Percentiles rank a stretch among this genome's conserved stretches.
These are phyloP conservation scores for Cryptomyrus ogoouensis DNA, from an alignment of 2,113 vertebrate genomes.

Conservation along the genomic window DNA sequence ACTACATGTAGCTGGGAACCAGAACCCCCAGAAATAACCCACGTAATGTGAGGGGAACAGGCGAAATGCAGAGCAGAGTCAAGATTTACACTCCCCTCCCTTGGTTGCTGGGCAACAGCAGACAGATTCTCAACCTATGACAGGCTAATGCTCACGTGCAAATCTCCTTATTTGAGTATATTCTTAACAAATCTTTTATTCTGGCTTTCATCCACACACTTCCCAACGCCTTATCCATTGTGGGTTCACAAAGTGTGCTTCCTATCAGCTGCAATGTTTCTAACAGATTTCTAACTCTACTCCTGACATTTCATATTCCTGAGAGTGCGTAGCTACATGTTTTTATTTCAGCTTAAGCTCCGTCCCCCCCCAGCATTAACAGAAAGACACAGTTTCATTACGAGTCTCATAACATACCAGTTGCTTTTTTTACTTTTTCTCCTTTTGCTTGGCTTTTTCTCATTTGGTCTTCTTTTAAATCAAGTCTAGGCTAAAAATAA, in stretches of 20 bases:
- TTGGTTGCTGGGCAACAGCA: background rate
- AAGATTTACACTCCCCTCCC: background rate
- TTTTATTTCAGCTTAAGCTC: too few relatives aligned
- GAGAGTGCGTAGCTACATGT: background rate
- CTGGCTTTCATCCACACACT: background rate
- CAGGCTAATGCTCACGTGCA: background rate
- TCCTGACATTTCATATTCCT: background rate
- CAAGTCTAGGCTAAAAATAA: background rate
- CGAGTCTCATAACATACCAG: background rate
- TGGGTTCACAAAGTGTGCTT: background rate
- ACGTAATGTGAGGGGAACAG: background rate
- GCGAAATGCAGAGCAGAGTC: background rate
- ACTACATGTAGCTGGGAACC: background rate
- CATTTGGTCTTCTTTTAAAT: background rate
- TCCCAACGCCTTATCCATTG: background rate
- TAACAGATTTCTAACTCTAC: background rate
- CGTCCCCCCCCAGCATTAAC: too few relatives aligned
- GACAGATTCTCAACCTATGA: background rate
- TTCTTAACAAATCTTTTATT: background rate
- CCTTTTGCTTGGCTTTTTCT: background rate
- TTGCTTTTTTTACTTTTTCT: background rate
- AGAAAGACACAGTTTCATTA: too few relatives aligned
- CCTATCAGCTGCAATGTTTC: background rate
- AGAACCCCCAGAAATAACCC: background rate
- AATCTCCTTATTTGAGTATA: background rate